phyloP scores from a whole-genome alignment of 1,140 invertebrate species.

The Pemphigus obesinymphae region DNA sequence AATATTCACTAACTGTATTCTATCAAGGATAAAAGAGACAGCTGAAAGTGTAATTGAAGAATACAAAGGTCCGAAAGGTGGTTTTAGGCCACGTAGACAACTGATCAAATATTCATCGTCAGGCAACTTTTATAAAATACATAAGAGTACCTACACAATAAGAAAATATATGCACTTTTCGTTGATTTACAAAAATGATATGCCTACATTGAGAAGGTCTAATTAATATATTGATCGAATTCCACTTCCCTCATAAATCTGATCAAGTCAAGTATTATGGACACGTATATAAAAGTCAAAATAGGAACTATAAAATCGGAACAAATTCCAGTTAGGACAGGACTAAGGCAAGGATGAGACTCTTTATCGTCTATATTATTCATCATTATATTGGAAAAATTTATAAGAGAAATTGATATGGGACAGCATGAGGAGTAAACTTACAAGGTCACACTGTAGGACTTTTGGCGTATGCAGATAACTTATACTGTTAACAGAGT shows the following conservation, averaged over 20 bases:
- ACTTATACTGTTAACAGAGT: too few relatives aligned
- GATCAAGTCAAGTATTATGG: too few relatives aligned
- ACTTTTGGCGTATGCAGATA: too few relatives aligned
- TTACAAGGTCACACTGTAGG: too few relatives aligned
- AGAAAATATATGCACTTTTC: not conserved
- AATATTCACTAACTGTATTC: not conserved
- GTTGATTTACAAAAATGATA: not conserved
- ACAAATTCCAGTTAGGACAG: too few relatives aligned
- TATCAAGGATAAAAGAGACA: slow-evolving; percentile 10
- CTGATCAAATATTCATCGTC: not conserved
- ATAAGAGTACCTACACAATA: not conserved
- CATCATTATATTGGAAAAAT: too few relatives aligned
- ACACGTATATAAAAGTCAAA: too few relatives aligned
- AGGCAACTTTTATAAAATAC: not conserved
- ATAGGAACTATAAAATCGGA: too few relatives aligned
- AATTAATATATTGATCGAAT: not conserved
- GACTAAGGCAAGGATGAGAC: too few relatives aligned
- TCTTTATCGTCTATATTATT: too few relatives aligned
- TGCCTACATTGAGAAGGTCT: not conserved
- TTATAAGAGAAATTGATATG: too few relatives aligned
- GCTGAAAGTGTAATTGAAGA: not conserved
- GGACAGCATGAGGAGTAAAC: too few relatives aligned
- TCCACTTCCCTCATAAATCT: not conserved
- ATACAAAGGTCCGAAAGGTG: not conserved
- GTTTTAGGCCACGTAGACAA: not conserved